Percentiles rank a stretch among this genome's conserved stretches.
These are phyloP conservation scores for Eutrigla gurnardus DNA, from an alignment of 2,797 vertebrate species.

Conservation along the genomic window DNA sequence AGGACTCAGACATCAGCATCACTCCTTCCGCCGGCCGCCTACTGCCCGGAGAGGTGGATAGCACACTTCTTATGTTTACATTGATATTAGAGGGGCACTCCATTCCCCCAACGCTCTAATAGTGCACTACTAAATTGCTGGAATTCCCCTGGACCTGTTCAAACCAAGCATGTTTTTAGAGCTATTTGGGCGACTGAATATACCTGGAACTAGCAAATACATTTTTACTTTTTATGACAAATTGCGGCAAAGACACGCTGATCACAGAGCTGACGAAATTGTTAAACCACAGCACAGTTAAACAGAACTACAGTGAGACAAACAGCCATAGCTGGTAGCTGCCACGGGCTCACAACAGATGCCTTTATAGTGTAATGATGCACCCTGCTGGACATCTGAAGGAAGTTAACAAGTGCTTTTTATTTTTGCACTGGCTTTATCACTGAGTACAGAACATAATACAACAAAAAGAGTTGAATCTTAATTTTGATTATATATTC, in stretches of 20 bases:
- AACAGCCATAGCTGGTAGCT: neutral
- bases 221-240: neutral
- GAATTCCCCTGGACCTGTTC: neutral
- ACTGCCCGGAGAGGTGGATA: conserved; percentile 89
- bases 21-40: conserved; percentile 86
- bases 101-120: neutral
- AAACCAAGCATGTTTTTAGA: conserved; percentile 1
- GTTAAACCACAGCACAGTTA: neutral
- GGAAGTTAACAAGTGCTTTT: conserved; percentile 37
- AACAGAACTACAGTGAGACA: conserved; percentile 7
- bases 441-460: neutral
- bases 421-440: neutral
- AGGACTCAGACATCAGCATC: conserved; percentile 84
- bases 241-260: neutral
- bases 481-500: neutral
- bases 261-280: neutral
- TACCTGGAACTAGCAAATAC: neutral
- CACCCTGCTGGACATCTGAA: conserved; percentile 66
- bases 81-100: conserved; percentile 1
- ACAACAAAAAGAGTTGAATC: neutral
- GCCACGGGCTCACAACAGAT: neutral
- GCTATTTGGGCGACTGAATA: neutral
- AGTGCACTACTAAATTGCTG: neutral
- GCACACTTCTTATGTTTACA: conserved; percentile 4
- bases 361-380: conserved; percentile 29